Percentiles rank a stretch among this genome's conserved stretches.
phyloP scores from a whole-genome alignment of 2,797 vertebrate species.

The Etheostoma nigrum region DNA sequence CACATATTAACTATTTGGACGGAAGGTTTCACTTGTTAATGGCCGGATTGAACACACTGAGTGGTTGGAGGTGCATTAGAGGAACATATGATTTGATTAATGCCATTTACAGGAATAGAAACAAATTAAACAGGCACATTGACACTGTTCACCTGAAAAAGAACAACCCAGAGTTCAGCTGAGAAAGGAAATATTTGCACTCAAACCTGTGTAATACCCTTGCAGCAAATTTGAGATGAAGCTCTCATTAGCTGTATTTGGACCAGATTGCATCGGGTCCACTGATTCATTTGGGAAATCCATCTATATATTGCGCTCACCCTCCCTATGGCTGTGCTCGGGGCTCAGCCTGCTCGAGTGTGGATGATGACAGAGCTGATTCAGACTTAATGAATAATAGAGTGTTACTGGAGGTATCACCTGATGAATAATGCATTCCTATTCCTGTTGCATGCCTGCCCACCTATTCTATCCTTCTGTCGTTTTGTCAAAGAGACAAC shows the following conservation, averaged over 20 bases:
- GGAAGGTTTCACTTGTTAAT: slow-evolving; percentile 75
- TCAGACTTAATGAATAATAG: slow-evolving; percentile 81
- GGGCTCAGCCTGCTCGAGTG: slow-evolving; percentile 71
- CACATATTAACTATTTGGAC: slow-evolving; percentile 77
- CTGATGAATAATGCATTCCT: slow-evolving; percentile 78
- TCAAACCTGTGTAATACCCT: slow-evolving; percentile 56
- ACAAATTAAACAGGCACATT: slow-evolving; percentile 50
- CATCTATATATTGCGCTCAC: slow-evolving; percentile 60
- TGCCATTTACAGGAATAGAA: slow-evolving; percentile 67
- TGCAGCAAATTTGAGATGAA: slow-evolving; percentile 58
- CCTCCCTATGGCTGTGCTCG: slow-evolving; percentile 65
- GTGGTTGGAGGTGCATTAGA: slow-evolving; percentile 58
- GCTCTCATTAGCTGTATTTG: slow-evolving; percentile 70
- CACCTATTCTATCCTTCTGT: slow-evolving; percentile 28
- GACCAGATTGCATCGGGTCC: slow-evolving; percentile 66
- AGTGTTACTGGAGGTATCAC: slow-evolving; percentile 76
- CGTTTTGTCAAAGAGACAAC: slow-evolving; percentile 41
- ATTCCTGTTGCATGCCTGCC: slow-evolving; percentile 45
- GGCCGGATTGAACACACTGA: slow-evolving; percentile 62
- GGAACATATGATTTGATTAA: slow-evolving; percentile 73
- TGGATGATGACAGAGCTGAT: slow-evolving; percentile 78
- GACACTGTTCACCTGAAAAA: slow-evolving; percentile 40
- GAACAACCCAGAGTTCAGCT: slow-evolving; percentile 18
- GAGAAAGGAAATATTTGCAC: slow-evolving; percentile 67
- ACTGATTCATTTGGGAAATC: slow-evolving; percentile 75